Evolutionary conservation across 2,888 invertebrate species (phyloP), one percentile per base, ranked within the genome.

Genomic region (Lacanobia oleracea): DNA sequence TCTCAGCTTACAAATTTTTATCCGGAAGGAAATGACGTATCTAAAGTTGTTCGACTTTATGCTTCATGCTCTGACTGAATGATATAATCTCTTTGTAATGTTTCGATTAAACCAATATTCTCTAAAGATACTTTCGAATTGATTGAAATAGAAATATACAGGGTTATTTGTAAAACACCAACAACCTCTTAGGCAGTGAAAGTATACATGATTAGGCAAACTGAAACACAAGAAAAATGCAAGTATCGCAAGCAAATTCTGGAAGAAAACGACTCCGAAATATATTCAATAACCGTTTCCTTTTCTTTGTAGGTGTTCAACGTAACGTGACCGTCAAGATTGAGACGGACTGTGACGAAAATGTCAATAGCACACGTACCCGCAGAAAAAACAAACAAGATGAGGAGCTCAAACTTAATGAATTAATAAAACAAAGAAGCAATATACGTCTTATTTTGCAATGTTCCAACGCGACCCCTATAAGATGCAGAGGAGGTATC

Each of bases 231-330:
- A n/a, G n/a, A n/a, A n/a, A n/a, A 33, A 33, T 59, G 18, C 8
- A 54, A 43, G 56, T 54, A 37, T 8, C 51, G 7, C 50, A 50
- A 51, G 8, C 9, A 43, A 56, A 40, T 14, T n/a, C 53, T 1
- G 40, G 74, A 66, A 64, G 56, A 62, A 40, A 72, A 73, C 56
- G 65, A 40, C 59, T 63, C 56, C 60, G 66, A 72, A 68, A 76
- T 76, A 76, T 69, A 76, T 69, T 60, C 78, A 85, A 85, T 86
- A 86, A 86, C 83, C 57, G 67, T 83, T 81, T 85, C 77, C 81
- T 86, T 84, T 90, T 89, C 78, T 89, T 89, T 83, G 87, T 89
- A 77, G 88, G 87, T 79, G 78, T 83, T 71, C 87, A 79, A 77
- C 86, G 86, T 86, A 77, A 67, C 71, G 85, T 76, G 81, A 84